Percentiles rank a stretch among this genome's conserved stretches.
Conservation (phyloP, 2,797 vertebrate species). For the Chanos chanos region DNA sequence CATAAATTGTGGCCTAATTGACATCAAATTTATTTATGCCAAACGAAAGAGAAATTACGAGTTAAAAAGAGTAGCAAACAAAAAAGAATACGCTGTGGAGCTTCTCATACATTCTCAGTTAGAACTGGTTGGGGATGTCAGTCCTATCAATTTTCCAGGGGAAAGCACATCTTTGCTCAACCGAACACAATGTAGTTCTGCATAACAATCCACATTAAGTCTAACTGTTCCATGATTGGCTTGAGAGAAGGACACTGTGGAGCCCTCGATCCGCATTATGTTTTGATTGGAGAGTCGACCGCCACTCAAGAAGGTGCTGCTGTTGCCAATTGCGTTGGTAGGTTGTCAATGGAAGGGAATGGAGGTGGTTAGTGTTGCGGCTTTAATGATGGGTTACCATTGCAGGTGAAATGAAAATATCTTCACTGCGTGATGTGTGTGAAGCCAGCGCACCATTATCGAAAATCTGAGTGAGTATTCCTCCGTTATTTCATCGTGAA, state of each 20-base stretch:
- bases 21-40: no score
- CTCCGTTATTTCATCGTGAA: background rate
- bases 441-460: constrained; percentile 17
- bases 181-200: constrained; percentile 4
- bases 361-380: constrained; percentile 45
- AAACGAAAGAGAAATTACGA: no score
- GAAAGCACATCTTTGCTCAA: background rate
- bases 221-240: constrained; percentile 28
- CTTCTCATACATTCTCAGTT: no score
- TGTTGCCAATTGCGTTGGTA: constrained; percentile 29
- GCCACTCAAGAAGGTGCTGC: constrained; percentile 21
- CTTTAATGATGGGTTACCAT: constrained; percentile 38
- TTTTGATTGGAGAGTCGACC: constrained; percentile 33
- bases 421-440: constrained; percentile 26
- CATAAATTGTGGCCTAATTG: no score
- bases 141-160: background rate
- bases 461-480: constrained; percentile 39
- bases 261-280: background rate
- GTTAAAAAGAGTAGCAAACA: no score
- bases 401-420: constrained; percentile 56
- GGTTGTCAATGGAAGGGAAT: constrained; percentile 46
- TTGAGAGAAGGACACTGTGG: background rate
- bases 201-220: background rate
- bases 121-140: background rate
- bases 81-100: no score